Percentiles rank a stretch among this genome's conserved stretches.
Conservation (phyloP, 2,113 vertebrate species). For the Delphinus delphis region DNA sequence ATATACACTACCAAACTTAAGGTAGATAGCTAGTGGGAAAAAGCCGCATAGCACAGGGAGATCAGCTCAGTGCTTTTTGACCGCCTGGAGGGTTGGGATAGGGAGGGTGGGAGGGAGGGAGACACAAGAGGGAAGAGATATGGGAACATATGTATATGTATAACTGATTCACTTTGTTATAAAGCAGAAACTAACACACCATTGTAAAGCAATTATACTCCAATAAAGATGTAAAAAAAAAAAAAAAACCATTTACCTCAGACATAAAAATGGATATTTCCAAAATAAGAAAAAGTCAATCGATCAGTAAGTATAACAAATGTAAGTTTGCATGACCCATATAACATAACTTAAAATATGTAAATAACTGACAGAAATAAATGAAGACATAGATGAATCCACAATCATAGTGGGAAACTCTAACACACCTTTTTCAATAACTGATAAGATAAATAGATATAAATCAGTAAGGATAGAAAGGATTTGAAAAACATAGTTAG, state of each 20-base stretch:
- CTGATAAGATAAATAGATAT: background rate
- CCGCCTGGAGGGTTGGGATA: too few species aligned
- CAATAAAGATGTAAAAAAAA: too few species aligned
- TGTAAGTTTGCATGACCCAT: background rate
- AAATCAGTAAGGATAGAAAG: background rate
- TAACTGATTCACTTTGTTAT: too few species aligned
- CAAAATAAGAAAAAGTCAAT: background rate
- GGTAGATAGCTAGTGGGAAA: too few species aligned
- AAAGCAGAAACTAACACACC: too few species aligned
- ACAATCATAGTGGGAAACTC: too few species aligned
- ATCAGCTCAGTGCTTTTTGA: too few species aligned
- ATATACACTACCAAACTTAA: too few species aligned
- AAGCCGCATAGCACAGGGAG: too few species aligned
- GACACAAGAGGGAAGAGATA: too few species aligned
- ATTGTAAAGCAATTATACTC: background rate
- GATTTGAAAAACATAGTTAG: background rate
- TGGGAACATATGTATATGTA: too few species aligned
- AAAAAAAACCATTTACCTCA: background rate
- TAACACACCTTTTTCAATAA: background rate
- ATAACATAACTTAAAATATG: background rate
- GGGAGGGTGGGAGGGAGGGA: too few species aligned
- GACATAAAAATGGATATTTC: background rate
- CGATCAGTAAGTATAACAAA: background rate
- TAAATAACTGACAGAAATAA: background rate
- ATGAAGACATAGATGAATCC: background rate